Percentiles rank a stretch among this genome's conserved stretches.
Evolutionary conservation across 2,113 vertebrate species (phyloP).

Genomic region (Anthoscopus minutus): DNA sequence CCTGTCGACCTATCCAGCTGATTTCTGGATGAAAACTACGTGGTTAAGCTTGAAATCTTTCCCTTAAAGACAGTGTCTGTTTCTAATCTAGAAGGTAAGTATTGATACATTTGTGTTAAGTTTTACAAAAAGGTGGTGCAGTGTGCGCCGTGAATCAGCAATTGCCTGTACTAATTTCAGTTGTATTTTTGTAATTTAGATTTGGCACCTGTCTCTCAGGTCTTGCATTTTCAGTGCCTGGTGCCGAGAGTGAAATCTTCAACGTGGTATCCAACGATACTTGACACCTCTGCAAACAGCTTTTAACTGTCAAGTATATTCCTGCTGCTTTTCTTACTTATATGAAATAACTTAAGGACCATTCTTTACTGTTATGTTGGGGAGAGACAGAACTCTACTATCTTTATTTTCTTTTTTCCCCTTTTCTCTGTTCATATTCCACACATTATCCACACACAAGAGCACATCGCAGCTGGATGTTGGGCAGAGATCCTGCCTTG

Average conservation of each 20-base stretch:
- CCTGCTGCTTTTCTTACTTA: slow-evolving; percentile 17
- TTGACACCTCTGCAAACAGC: slow-evolving; percentile 5
- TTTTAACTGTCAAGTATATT: slow-evolving; percentile 27
- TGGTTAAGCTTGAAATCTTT: background rate
- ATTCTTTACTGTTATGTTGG: background rate
- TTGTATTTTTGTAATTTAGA: slow-evolving; percentile 35
- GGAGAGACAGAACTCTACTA: background rate
- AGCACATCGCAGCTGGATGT: background rate
- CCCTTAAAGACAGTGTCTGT: slow-evolving; percentile 36
- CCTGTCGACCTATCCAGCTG: background rate
- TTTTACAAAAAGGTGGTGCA: background rate
- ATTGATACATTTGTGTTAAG: background rate
- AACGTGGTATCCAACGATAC: background rate
- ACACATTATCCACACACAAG: slow-evolving; percentile 20
- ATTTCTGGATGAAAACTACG: slow-evolving; percentile 12
- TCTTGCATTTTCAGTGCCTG: slow-evolving; percentile 46
- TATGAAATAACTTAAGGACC: background rate
- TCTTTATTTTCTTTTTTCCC: background rate
- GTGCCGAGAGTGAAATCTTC: slow-evolving; percentile 28
- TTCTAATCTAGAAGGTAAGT: slow-evolving; percentile 38
- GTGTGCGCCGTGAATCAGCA: background rate
- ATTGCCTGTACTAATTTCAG: slow-evolving; percentile 13
- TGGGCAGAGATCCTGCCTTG: slow-evolving; percentile 11
- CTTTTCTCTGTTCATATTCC: background rate
- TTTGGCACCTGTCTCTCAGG: slow-evolving; percentile 27